These are phyloP conservation scores for Aporophyla lueneburgensis DNA, from an alignment of 2,888 invertebrate species.

Conservation along the genomic window DNA sequence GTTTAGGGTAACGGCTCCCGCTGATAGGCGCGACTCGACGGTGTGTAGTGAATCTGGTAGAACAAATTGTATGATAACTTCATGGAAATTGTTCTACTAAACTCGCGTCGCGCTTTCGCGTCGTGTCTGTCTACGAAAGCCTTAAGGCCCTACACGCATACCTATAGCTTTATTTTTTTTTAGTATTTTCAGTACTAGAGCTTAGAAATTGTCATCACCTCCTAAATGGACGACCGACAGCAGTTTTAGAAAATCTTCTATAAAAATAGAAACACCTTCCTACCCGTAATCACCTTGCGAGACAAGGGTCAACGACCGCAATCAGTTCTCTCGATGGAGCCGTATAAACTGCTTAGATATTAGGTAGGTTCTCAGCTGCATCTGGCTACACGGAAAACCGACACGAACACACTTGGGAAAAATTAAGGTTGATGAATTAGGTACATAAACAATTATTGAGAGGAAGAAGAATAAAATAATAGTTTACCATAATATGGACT, in stretches of 20 bases:
- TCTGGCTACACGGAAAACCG: slow-evolving; percentile 39
- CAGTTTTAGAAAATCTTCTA: background rate
- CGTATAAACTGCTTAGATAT: slow-evolving; percentile 10
- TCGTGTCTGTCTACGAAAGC: no score
- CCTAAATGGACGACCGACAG: background rate
- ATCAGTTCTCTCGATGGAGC: slow-evolving; percentile 23
- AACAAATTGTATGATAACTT: no score
- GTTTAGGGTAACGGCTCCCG: background rate
- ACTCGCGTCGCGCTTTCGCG: no score
- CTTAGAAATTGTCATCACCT: background rate
- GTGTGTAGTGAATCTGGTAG: no score
- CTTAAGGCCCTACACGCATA: background rate
- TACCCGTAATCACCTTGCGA: slow-evolving; percentile 13
- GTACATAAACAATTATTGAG: background rate
- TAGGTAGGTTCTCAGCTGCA: slow-evolving; percentile 5
- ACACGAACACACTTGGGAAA: slow-evolving; percentile 17
- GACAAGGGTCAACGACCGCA: slow-evolving; percentile 32
- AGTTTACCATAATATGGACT: background rate
- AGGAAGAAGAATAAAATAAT: background rate
- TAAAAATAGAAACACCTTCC: background rate
- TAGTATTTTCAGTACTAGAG: no score
- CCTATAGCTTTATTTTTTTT: no score
- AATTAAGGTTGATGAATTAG: slow-evolving; percentile 9
- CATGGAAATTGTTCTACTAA: no score
- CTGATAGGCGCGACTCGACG: no score